A percentile compares a stretch with the other conserved stretches of the same genome.
Evolutionary conservation across 2,888 invertebrate species (phyloP).

Genomic region (Eupithecia insigniata): DNA sequence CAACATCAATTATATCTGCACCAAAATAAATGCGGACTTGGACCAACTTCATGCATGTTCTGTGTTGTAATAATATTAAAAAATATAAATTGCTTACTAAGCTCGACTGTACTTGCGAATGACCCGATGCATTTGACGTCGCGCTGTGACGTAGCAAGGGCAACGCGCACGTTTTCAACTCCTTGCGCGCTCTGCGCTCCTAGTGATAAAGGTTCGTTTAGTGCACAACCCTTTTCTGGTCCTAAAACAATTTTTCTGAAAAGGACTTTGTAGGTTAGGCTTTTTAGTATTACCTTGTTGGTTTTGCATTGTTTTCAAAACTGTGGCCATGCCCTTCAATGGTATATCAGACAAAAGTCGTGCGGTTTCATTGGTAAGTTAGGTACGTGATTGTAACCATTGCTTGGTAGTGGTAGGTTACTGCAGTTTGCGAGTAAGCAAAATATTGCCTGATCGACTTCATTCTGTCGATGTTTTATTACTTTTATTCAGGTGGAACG

Average conservation of each 20-base stretch:
- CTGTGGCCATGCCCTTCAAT: neutral
- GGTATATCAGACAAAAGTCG: neutral
- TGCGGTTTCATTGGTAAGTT: neutral
- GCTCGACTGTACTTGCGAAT: constrained; percentile 54
- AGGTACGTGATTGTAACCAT: neutral
- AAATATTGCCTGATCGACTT: neutral
- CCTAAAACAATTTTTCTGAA: constrained; percentile 63
- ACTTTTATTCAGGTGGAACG: neutral
- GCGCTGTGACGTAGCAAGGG: constrained; percentile 60
- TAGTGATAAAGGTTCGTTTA: constrained; percentile 73
- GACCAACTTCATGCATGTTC: neutral
- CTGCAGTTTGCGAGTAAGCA: neutral
- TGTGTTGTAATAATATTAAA: neutral
- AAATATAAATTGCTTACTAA: constrained; percentile 9
- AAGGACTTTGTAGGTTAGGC: constrained; percentile 56
- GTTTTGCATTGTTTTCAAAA: neutral
- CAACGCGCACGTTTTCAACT: constrained; percentile 53
- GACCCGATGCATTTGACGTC: constrained; percentile 57
- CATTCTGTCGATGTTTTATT: neutral
- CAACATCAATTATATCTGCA: neutral
- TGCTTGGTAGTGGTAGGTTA: neutral
- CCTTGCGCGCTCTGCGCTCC: constrained; percentile 63
- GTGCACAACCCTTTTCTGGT: constrained; percentile 77
- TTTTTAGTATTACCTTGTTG: constrained; percentile 56
- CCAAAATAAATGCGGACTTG: neutral